These are phyloP conservation scores for Lerista edwardsae DNA, from an alignment of 2,797 vertebrate species.

Conservation along the genomic window DNA sequence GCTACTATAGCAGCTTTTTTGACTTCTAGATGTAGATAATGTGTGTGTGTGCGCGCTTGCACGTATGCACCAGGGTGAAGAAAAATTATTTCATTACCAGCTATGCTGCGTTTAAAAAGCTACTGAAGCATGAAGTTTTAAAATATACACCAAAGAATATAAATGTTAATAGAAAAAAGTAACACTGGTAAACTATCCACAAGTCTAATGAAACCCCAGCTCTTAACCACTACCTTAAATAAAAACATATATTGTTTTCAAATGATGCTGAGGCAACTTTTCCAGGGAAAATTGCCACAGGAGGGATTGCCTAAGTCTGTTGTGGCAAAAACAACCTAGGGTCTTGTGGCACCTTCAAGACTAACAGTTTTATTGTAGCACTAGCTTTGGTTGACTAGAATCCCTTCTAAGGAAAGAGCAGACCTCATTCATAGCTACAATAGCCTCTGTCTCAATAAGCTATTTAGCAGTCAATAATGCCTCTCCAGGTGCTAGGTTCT, in stretches of 20 bases:
- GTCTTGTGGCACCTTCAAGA: background rate
- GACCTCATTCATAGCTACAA: background rate
- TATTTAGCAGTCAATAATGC: background rate
- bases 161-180: background rate
- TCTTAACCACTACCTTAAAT: background rate
- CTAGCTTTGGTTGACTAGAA: background rate
- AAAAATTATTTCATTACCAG: constrained; percentile 19
- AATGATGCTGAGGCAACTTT: background rate
- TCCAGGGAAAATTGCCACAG: background rate
- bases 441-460: background rate
- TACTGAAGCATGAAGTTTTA: too few relatives aligned
- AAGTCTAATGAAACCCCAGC: background rate
- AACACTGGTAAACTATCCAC: background rate
- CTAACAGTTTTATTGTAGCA: background rate
- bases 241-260: background rate
- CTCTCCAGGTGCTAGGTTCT: background rate
- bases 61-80: background rate
- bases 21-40: constrained; percentile 58
- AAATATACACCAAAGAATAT: background rate
- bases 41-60: too few relatives aligned
- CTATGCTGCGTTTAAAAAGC: background rate
- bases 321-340: background rate
- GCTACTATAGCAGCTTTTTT: constrained; percentile 76
- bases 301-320: background rate
- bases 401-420: background rate